Conservation (phyloP, 2,113 vertebrate species). For the Microtus richardsoni region DNA sequence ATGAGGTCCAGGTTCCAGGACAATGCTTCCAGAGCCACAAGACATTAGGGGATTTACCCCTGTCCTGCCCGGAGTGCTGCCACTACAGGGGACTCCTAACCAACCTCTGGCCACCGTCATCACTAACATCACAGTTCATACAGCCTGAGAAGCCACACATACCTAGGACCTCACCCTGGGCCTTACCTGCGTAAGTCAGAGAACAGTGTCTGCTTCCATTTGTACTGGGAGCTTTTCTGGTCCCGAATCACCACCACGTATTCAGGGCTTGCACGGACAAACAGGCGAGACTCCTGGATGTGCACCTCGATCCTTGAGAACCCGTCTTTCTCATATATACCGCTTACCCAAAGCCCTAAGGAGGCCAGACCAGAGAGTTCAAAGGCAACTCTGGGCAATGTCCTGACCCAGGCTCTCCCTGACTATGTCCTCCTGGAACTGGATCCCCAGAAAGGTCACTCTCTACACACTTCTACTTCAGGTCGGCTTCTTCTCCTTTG, state of each 20-base stretch:
- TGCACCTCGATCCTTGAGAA: conserved; percentile 80
- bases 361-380: not conserved
- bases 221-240: conserved; percentile 17
- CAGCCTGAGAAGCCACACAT: not conserved
- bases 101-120: not conserved
- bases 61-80: no score
- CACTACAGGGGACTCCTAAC: not conserved
- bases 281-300: conserved; percentile 50
- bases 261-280: conserved; percentile 38
- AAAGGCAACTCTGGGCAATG: not conserved
- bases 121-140: not conserved
- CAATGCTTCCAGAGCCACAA: not conserved
- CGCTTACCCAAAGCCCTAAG: conserved; percentile 81
- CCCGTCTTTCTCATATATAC: conserved; percentile 61
- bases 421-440: not conserved
- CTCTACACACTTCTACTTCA: not conserved
- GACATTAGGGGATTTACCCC: not conserved
- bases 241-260: conserved; percentile 59
- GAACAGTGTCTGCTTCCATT: conserved; percentile 69
- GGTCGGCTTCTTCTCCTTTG: not conserved
- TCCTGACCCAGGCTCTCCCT: not conserved
- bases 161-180: not conserved
- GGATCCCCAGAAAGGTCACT: not conserved
- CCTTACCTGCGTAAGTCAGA: conserved; percentile 47
- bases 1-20: not conserved